phyloP scores from a whole-genome alignment of 1,140 invertebrate species.

The Trachymyrmex septentrionalis region DNA sequence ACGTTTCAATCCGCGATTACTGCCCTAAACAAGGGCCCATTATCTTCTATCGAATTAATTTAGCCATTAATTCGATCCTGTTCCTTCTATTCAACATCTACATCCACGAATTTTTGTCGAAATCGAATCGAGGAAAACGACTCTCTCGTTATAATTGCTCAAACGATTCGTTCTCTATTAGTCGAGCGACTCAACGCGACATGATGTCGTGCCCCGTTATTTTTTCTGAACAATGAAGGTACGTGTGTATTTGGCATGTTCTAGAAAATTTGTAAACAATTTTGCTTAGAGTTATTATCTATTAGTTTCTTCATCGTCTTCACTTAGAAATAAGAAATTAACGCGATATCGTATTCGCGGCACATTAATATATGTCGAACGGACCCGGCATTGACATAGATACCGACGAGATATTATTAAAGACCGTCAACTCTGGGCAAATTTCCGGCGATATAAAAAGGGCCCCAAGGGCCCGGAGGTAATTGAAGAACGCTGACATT shows the following conservation, averaged over 20 bases:
- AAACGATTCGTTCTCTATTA: slow-evolving; percentile 7
- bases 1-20: slow-evolving; percentile 93
- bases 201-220: not conserved
- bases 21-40: slow-evolving; percentile 86
- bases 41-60: not conserved
- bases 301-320: slow-evolving; percentile 32
- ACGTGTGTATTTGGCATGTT: slow-evolving; percentile 32
- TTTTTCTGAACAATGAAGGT: slow-evolving; percentile 27
- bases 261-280: slow-evolving; percentile 60
- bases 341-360: slow-evolving; percentile 13
- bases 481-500: no score
- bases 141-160: slow-evolving; percentile 30
- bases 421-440: no score
- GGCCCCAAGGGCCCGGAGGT: no score
- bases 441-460: no score
- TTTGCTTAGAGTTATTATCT: slow-evolving; percentile 43
- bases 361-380: slow-evolving; percentile 44
- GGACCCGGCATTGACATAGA: slow-evolving; percentile 15
- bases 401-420: no score
- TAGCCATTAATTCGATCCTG: slow-evolving; percentile 50
- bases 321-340: slow-evolving; percentile 31
- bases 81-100: slow-evolving; percentile 37
- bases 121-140: not conserved
- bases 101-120: slow-evolving; percentile 7
- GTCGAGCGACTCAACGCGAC: not conserved